Base-by-base conservation (phyloP, 1,140 invertebrate genomes). In the Neotoxoptera formosana region DNA sequence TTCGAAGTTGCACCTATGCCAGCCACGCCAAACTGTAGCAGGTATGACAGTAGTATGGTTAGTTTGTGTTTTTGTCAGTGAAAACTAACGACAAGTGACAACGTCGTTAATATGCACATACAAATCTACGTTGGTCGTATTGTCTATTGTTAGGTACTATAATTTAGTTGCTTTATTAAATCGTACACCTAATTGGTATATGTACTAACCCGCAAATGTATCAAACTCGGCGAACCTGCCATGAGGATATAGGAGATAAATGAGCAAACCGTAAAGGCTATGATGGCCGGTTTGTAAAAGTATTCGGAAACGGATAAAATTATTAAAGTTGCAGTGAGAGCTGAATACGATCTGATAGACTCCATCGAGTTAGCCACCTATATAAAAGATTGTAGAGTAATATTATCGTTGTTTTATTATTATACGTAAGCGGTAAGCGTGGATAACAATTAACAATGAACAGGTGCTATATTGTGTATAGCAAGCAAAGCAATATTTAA, bases 271-370 rank as follows among this genome's bases (percentile, higher is more conserved):
- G 30, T 87, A 7, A 48, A 87, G 9, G 30, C 45, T 30, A 87
- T n/a, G 84, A 87, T 87, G 23, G 41, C 84, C 25, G 41, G 9
- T 25, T 87, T 87, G 45, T 87, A 87, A 47, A 87, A 47, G 84
- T 47, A 48, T 47, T 87, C 25, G 4, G 84, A 20, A 47, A 47
- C 25, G 25, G 45, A 0, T n/a, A 87, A 48, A 14, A 87, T 47
- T 87, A 87, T 87, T n/a, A n/a, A 14, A 30, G 45, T 87, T 30
- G 84, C 84, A 30, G 14, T 7, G 11, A 87, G 45, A 2, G 84
- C 45, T 25, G 84, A 87, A 87, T 87, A 87, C 41, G 84, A 87
- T 87, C 30, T 87, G 84, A 87, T 47, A 30, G 34, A 25, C 30
- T 48, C 84, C 84, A 87, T 48, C 25, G 84, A 1, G 25, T 87